Evolutionary conservation across 2,113 vertebrate species (phyloP).

Genomic region (Strigops habroptila): DNA sequence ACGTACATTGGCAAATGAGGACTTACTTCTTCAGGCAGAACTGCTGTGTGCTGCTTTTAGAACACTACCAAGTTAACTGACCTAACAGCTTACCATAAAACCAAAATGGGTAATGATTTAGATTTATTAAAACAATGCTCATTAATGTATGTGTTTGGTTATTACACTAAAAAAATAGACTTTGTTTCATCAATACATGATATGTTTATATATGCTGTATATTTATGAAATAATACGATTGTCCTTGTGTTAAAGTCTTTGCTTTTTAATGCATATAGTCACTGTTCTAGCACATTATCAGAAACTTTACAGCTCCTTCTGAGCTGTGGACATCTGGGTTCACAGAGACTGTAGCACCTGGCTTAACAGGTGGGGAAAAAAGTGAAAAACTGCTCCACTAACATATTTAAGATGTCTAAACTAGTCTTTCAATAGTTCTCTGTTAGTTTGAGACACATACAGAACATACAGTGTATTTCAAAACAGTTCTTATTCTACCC

Average conservation of each 20-base stretch:
- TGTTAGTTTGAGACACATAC: background rate
- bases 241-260: background rate
- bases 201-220: background rate
- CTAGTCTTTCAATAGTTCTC: background rate
- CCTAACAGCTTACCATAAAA: background rate
- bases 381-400: background rate
- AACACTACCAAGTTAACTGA: background rate
- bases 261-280: background rate
- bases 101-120: background rate
- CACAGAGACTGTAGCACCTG: background rate
- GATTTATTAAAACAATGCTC: background rate
- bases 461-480: background rate
- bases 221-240: background rate
- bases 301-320: background rate
- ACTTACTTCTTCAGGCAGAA: background rate
- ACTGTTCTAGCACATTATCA: background rate
- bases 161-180: background rate
- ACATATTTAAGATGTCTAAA: slow-evolving; percentile 14
- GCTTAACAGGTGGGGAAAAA: background rate
- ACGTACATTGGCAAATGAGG: background rate
- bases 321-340: background rate
- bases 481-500: background rate
- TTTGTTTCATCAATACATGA: background rate
- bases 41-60: background rate
- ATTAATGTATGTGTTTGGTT: background rate